Evolutionary conservation across 2,888 invertebrate species (phyloP), one percentile per base, ranked within the genome.

Genomic region (Lasioglossum villosulum): DNA sequence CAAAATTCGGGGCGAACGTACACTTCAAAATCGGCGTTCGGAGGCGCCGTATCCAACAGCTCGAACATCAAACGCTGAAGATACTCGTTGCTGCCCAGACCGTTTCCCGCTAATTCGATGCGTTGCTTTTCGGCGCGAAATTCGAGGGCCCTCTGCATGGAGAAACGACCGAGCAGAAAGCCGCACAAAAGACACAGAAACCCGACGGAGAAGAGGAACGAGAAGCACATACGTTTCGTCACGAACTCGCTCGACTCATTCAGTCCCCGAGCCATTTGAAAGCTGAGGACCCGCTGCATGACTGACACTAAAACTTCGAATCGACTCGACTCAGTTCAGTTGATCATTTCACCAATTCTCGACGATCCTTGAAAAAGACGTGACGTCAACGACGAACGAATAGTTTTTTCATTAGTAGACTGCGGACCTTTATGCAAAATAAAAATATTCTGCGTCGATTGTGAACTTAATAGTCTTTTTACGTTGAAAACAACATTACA

Each of bases 231-330:
- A 48, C 95, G 94, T 91, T 95, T 95, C 19, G 95, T 95, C 27
- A 95, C 94, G 86, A 95, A 95, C 87, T 96, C 95, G 87, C 95
- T 95, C 3, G 94, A 88, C 85, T 95, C 94, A 23, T 92, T 94
- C 37, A 93, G 91, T 37, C 94, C 94, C 27, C 95, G 93, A 80
- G 95, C 94, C 90, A 95, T 95, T 93, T 95, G 95, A 84, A 95
- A 94, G 89, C 96, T 96, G 75, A 96, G 90, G 72, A 96, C 95
- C 27, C 95, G 94, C 82, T 96, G 95, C 96, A 96, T 96, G 72
- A 89, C 92, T 68, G 39, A n/a, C 23, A 34, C 23, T 37, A 56
- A 45, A 16, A 52, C 42, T 78, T 71, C 71, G 37, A 37, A 75
- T 75, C 52, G 59, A 48, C 42, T 75, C 34, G 59, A 48, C 42